Percentiles rank a stretch among this genome's conserved stretches.
Evolutionary conservation across 1,140 invertebrate species (phyloP).

Genomic region (Drosophila eugracilis): DNA sequence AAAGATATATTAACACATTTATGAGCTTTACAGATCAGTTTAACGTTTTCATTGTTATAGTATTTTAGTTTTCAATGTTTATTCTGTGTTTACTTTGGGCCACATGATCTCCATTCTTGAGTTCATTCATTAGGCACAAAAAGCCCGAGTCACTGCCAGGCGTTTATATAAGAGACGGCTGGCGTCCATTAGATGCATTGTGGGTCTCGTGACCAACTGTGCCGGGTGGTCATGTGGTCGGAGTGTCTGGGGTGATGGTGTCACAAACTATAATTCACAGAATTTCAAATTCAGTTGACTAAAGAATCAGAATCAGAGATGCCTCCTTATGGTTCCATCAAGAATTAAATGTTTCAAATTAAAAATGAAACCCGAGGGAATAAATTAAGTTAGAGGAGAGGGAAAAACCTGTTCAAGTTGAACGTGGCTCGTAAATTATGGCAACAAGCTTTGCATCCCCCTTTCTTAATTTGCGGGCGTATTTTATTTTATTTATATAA

Average conservation of each 20-base stretch:
- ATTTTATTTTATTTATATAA: conserved; percentile 38
- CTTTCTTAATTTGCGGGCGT: not conserved
- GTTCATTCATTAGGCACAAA: conserved; percentile 39
- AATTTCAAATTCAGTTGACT: not conserved
- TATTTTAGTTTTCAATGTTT: not conserved
- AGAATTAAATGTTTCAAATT: conserved; percentile 49
- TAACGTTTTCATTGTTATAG: not conserved
- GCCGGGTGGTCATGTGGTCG: conserved; percentile 27
- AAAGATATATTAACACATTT: not conserved
- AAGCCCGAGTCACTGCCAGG: conserved; percentile 10
- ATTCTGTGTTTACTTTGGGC: too few species aligned
- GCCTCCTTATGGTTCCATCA: not conserved
- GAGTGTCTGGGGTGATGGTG: conserved; percentile 15
- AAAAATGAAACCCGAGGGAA: conserved; percentile 52
- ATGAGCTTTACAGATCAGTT: not conserved
- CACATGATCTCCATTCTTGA: conserved; percentile 20
- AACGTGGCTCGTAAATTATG: conserved; percentile 54
- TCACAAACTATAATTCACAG: conserved; percentile 11
- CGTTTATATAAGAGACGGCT: conserved; percentile 23
- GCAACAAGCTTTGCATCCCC: conserved; percentile 11
- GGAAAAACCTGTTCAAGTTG: conserved; percentile 57
- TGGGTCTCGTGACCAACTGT: conserved; percentile 27
- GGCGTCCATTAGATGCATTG: conserved; percentile 36
- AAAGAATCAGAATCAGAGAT: conserved; percentile 7
- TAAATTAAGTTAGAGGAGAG: conserved; percentile 38